These are phyloP conservation scores for Anableps anableps DNA, from an alignment of 2,797 vertebrate genomes.

Conservation along the genomic window DNA sequence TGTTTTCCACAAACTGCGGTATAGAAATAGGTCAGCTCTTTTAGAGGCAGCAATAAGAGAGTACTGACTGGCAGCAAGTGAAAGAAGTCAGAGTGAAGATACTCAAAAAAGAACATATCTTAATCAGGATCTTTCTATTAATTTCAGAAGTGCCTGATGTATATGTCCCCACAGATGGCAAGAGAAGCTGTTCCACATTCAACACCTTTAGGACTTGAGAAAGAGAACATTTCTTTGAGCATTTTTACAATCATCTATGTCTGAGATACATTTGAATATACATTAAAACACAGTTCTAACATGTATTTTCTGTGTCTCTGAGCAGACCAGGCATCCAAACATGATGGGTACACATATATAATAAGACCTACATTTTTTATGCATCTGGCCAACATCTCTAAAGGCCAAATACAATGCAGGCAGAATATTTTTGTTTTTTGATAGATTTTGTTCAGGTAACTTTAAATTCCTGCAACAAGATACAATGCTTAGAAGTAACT, in stretches of 20 bases:
- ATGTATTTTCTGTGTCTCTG: neutral
- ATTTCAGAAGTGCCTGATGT: neutral
- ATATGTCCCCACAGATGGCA: neutral
- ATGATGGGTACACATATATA: neutral
- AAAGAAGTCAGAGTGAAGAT: neutral
- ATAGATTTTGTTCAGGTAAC: neutral
- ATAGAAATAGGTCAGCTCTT: neutral
- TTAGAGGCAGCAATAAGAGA: neutral
- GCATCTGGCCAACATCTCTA: neutral
- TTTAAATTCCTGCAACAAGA: neutral
- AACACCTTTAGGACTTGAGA: neutral
- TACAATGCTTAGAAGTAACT: neutral
- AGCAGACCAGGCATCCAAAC: neutral
- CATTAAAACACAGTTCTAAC: neutral
- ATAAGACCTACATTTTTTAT: neutral
- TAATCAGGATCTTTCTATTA: neutral
- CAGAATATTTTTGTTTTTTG: neutral
- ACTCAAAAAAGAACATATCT: neutral
- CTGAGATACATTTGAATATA: neutral
- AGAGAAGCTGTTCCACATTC: neutral
- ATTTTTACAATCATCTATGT: neutral
- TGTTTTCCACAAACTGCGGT: slow-evolving; percentile 4
- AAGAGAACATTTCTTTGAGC: neutral
- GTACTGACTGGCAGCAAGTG: neutral
- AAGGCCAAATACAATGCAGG: neutral